Conservation (phyloP, 2,797 vertebrate species). For the Falco novaeseelandiae region DNA sequence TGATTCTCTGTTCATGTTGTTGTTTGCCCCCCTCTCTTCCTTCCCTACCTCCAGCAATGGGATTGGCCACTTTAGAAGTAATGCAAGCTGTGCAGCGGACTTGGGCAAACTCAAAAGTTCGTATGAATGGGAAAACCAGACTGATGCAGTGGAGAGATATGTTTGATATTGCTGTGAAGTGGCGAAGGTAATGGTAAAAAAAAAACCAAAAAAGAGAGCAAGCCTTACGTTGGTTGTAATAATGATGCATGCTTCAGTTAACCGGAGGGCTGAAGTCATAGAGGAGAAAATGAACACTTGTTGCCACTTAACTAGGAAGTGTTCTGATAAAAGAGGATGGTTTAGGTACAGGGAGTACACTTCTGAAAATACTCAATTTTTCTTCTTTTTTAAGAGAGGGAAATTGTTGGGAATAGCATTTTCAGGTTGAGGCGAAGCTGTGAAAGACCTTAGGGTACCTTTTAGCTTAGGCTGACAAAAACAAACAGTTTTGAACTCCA, state of each 20-base stretch:
- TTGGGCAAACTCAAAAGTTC: slow-evolving; percentile 96
- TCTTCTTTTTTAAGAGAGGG: not conserved
- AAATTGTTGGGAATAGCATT: not conserved
- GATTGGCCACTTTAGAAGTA: slow-evolving; percentile 92
- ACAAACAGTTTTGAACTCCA: not conserved
- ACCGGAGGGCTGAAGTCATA: not conserved
- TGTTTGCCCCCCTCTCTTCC: not conserved
- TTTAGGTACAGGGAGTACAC: not conserved
- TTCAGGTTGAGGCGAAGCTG: not conserved
- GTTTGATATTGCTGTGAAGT: slow-evolving; percentile 98
- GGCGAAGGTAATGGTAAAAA: slow-evolving; percentile 89
- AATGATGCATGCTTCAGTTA: not conserved
- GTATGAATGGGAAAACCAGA: slow-evolving; percentile 93
- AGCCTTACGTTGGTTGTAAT: not conserved
- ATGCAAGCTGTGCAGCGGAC: slow-evolving; percentile 96
- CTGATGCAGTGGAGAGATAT: slow-evolving; percentile 99
- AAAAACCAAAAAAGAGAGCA: not conserved
- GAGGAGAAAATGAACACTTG: not conserved
- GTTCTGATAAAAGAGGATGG: not conserved
- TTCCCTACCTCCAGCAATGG: slow-evolving; percentile 85
- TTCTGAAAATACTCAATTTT: not conserved
- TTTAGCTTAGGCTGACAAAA: not conserved
- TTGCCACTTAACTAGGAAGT: not conserved
- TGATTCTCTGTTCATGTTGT: not conserved
- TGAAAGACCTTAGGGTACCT: not conserved